Base-by-base conservation (phyloP, 2,888 invertebrate genomes). In the Hipparchia semele region DNA sequence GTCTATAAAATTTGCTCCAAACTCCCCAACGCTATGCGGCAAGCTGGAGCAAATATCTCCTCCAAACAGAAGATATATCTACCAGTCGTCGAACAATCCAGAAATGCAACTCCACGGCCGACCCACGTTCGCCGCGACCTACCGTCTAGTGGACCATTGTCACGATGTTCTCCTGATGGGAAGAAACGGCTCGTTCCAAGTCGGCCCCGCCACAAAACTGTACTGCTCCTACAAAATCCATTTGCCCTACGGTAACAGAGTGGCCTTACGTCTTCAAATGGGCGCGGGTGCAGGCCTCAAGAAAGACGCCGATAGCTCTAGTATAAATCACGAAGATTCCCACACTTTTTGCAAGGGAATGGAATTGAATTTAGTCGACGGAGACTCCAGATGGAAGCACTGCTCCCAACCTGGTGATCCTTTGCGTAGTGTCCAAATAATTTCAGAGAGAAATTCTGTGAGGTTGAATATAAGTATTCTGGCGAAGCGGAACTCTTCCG, bases 61-160 rank as follows among this genome's bases (percentile, higher is more conserved):
- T 6, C 87, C 88, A 12, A 95, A 96, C 80, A 94, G 96, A 76
- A 94, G 93, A 77, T 88, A 87, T 76, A 88, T 96, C 65, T 96
- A 96, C 85, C 95, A 95, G 23, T 80, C 86, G 1, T 77, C 84
- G 49, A 94, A 94, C 76, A 91, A 89, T 76, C 94, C 94, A 6
- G 91, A 92, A 60, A 84, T 96, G 76, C 94, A 94, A 81, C 87
- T 96, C 72, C 95, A 95, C 81, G 96, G 95, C 76, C 94, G 94
- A 85, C 96, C 96, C 73, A 94, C 95, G 87, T 96, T 96, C 93
- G 94, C 95, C 85, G 94, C 96, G 81, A 92, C 91, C 80, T 96
- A 95, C 90, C 95, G 95, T 83, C 88, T 95, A 80, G 96, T 96
- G 74, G 96, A 96, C 88, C 95, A 95, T 84, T 97, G 96, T 81